Conservation (phyloP, 2,888 invertebrate genomes). For the Tenthredo amoena region DNA sequence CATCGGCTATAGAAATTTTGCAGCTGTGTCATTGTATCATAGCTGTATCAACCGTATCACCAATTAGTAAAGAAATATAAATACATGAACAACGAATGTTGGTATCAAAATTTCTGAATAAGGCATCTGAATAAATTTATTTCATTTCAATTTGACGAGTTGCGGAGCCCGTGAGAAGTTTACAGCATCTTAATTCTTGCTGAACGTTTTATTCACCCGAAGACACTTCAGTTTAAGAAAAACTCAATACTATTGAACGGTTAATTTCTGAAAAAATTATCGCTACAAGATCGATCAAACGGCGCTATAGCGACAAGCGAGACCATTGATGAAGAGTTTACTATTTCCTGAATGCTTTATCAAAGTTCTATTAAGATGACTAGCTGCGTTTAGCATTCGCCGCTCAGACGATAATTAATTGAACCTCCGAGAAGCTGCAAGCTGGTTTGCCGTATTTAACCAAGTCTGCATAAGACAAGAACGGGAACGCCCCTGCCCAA, state of each 20-base stretch:
- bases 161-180: neutral
- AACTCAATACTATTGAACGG: neutral
- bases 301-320: neutral
- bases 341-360: conserved; percentile 31
- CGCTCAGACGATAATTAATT: conserved; percentile 36
- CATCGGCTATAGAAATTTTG: conserved; percentile 57
- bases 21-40: conserved; percentile 59
- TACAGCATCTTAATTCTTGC: neutral
- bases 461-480: conserved; percentile 35
- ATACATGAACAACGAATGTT: neutral
- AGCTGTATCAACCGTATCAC: conserved; percentile 11
- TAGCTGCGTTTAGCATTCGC: conserved; percentile 30
- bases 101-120: neutral
- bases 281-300: neutral
- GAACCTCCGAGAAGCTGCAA: conserved; percentile 29
- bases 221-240: neutral
- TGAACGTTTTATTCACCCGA: neutral
- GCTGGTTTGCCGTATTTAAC: conserved; percentile 37
- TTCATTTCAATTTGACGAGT: neutral
- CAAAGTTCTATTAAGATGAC: conserved; percentile 19
- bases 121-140: neutral
- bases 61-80: conserved; percentile 19
- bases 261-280: neutral
- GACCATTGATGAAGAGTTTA: conserved; percentile 24
- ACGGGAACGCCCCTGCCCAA: conserved; percentile 46